Percentiles rank a stretch among this genome's conserved stretches.
Evolutionary conservation across 1,140 invertebrate genomes (phyloP).

Genomic region (Theocolax elegans): DNA sequence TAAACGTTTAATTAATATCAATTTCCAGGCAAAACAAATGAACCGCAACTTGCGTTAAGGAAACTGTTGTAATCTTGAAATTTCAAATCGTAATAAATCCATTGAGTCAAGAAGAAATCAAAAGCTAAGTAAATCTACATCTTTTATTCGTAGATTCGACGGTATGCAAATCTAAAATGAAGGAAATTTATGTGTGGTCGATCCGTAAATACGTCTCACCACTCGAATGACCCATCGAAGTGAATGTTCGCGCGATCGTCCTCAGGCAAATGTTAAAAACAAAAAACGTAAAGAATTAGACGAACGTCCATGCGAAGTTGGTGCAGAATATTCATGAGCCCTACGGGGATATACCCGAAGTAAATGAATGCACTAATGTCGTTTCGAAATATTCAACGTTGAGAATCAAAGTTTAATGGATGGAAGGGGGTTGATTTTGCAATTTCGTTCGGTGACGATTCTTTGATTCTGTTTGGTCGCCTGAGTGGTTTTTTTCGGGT

Average conservation of each 20-base stretch:
- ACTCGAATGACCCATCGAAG: too few relatives aligned
- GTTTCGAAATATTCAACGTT: slow-evolving; percentile 39
- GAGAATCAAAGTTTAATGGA: slow-evolving; percentile 37
- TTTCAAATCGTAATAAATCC: too few relatives aligned
- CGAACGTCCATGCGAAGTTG: neutral
- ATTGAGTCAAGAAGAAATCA: neutral
- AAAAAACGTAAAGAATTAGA: slow-evolving; percentile 10
- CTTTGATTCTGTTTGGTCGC: slow-evolving; percentile 27
- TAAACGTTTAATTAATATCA: too few relatives aligned
- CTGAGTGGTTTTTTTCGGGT: slow-evolving; percentile 8
- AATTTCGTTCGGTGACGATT: slow-evolving; percentile 42
- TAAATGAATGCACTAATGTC: slow-evolving; percentile 25
- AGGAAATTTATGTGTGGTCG: neutral
- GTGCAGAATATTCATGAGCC: slow-evolving; percentile 34
- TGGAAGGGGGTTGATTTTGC: slow-evolving; percentile 48
- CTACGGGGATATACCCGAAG: neutral
- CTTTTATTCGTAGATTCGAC: neutral
- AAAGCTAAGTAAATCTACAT: neutral
- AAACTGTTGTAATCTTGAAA: too few relatives aligned
- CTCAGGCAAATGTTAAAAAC: slow-evolving; percentile 14
- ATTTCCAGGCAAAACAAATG: too few relatives aligned
- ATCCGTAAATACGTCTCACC: slow-evolving; percentile 11
- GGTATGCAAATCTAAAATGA: neutral
- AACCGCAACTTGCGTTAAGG: too few relatives aligned
- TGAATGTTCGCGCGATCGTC: too few relatives aligned